Conservation (phyloP, 1,140 invertebrate genomes). For the Cylas formicarius region DNA sequence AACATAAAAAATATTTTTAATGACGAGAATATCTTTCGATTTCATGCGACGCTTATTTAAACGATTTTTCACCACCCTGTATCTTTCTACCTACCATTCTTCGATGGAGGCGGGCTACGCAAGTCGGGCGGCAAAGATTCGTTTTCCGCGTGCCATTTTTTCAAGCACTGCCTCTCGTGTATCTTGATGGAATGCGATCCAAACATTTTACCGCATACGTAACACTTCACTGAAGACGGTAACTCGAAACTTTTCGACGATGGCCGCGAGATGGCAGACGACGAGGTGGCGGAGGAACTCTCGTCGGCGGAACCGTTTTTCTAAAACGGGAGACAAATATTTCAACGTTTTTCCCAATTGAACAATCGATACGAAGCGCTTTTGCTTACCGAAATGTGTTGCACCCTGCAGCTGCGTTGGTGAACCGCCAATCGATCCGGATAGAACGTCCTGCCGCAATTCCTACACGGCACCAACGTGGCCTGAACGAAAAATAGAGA, state of each 20-base stretch:
- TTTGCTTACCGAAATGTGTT: constrained; percentile 7
- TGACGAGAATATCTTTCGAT: too few relatives aligned
- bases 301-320: too few relatives aligned
- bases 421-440: constrained; percentile 62
- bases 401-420: constrained; percentile 51
- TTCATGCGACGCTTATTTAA: too few relatives aligned
- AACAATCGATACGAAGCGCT: too few relatives aligned
- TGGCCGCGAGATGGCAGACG: neutral
- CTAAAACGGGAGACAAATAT: too few relatives aligned
- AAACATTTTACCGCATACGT: constrained; percentile 69
- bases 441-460: constrained; percentile 61
- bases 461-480: constrained; percentile 55
- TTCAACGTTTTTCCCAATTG: too few relatives aligned
- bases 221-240: constrained; percentile 46
- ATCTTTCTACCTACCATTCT: constrained; percentile 13
- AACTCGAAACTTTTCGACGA: constrained; percentile 8
- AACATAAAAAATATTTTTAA: too few relatives aligned
- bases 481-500: constrained; percentile 37
- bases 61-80: too few relatives aligned
- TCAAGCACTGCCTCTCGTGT: constrained; percentile 72
- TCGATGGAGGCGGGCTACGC: constrained; percentile 20
- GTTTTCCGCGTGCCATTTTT: constrained; percentile 48
- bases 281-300: constrained; percentile 9
- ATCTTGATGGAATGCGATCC: constrained; percentile 67
- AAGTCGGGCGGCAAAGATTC: constrained; percentile 23